These are phyloP conservation scores for Eupsilia transversa DNA, from an alignment of 2,888 invertebrate genomes.

Conservation along the genomic window DNA sequence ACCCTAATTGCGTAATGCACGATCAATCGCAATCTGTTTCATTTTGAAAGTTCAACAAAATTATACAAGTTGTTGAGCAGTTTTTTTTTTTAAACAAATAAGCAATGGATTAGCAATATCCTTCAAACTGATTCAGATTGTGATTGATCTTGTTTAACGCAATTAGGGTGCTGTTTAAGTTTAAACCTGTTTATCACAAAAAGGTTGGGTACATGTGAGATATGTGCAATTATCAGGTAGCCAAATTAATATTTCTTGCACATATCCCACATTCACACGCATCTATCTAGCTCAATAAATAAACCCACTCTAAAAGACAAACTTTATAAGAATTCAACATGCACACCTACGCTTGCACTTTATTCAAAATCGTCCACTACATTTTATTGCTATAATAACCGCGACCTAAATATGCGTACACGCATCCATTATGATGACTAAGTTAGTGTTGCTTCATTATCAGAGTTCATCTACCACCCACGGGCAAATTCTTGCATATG, in stretches of 20 bases:
- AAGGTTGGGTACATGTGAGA: too few relatives aligned
- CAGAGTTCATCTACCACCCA: conserved; percentile 47
- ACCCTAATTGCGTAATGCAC: too few relatives aligned
- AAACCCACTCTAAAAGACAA: not conserved
- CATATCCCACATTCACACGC: not conserved
- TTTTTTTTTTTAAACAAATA: too few relatives aligned
- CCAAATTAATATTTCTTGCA: too few relatives aligned
- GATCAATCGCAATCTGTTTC: too few relatives aligned
- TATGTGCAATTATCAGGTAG: too few relatives aligned
- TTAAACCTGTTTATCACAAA: not conserved
- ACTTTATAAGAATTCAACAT: not conserved
- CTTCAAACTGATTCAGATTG: too few relatives aligned
- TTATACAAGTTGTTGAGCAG: too few relatives aligned
- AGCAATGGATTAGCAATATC: too few relatives aligned
- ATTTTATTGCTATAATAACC: conserved; percentile 28
- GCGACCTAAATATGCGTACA: conserved; percentile 35
- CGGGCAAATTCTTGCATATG: conserved; percentile 54
- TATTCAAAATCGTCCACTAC: conserved; percentile 8
- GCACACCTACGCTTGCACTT: conserved; percentile 35
- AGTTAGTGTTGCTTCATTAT: conserved; percentile 46
- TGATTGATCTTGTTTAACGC: too few relatives aligned
- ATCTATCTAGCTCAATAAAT: not conserved
- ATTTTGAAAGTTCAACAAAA: too few relatives aligned
- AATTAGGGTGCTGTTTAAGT: not conserved
- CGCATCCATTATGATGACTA: conserved; percentile 52